Evolutionary conservation across 1,140 invertebrate genomes (phyloP).

Genomic region (Drosophila novamexicana): DNA sequence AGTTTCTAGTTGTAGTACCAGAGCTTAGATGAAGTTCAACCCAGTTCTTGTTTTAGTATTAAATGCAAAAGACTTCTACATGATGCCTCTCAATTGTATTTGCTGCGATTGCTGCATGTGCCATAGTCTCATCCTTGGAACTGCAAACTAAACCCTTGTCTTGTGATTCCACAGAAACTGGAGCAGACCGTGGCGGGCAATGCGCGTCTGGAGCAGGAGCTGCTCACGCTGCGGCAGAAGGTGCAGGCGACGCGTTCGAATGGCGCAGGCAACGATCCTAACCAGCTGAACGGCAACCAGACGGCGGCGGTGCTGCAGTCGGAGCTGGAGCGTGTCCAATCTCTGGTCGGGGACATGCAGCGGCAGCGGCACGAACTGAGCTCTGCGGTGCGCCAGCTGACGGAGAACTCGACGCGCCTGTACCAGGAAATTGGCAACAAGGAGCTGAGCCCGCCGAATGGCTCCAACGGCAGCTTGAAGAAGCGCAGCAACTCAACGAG

Average conservation of each 20-base stretch:
- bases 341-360: constrained; percentile 92
- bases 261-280: constrained; percentile 49
- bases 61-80: constrained; percentile 77
- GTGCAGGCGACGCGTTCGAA: constrained; percentile 88
- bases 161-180: constrained; percentile 88
- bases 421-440: constrained; percentile 83
- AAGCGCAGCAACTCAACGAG: constrained; percentile 85
- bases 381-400: constrained; percentile 91
- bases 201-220: constrained; percentile 93
- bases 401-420: constrained; percentile 88
- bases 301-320: constrained; percentile 90
- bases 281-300: constrained; percentile 81
- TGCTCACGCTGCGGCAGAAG: constrained; percentile 93
- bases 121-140: constrained; percentile 12
- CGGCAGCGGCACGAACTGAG: constrained; percentile 93
- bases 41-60: too few species aligned
- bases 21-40: too few species aligned
- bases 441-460: constrained; percentile 68
- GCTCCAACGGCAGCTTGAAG: constrained; percentile 78
- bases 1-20: too few species aligned
- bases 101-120: constrained; percentile 66
- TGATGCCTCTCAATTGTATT: constrained; percentile 13
- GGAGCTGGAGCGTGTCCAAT: constrained; percentile 92
- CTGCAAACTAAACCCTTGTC: neutral
- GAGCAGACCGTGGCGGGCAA: constrained; percentile 96